A percentile compares a stretch with the other conserved stretches of the same genome.
These are phyloP conservation scores for Drosophila ficusphila DNA, from an alignment of 1,140 invertebrate species.

Conservation along the genomic window DNA sequence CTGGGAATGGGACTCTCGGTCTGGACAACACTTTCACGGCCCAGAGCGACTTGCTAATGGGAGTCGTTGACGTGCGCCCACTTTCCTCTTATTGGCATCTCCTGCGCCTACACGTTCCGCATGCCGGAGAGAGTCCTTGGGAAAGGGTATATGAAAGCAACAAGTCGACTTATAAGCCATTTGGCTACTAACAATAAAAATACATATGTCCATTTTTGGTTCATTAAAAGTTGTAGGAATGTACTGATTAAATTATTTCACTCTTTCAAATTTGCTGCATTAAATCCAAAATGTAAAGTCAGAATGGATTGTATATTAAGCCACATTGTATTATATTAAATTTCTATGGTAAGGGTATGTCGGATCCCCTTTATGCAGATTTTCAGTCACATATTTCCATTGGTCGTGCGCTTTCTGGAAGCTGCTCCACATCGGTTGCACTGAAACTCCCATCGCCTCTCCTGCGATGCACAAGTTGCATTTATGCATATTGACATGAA, in stretches of 20 bases:
- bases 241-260: too few species aligned
- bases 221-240: too few species aligned
- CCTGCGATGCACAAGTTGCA: slow-evolving; percentile 32
- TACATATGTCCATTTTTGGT: too few species aligned
- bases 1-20: not conserved
- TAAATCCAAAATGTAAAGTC: too few species aligned
- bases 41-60: slow-evolving; percentile 79
- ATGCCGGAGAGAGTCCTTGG: not conserved
- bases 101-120: slow-evolving; percentile 54
- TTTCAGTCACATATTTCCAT: not conserved
- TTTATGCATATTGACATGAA: slow-evolving; percentile 77
- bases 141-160: slow-evolving; percentile 6
- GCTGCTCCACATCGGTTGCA: slow-evolving; percentile 56
- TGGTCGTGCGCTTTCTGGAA: slow-evolving; percentile 54
- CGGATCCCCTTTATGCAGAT: too few species aligned
- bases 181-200: too few species aligned
- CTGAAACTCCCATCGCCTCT: slow-evolving; percentile 18
- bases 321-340: too few species aligned
- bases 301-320: not conserved
- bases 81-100: slow-evolving; percentile 50
- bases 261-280: too few species aligned
- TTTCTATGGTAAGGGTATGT: slow-evolving; percentile 1
- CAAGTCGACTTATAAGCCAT: not conserved
- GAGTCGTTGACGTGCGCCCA: slow-evolving; percentile 70
- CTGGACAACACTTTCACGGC: slow-evolving; percentile 80